A percentile compares a stretch with the other conserved stretches of the same genome.
Conservation (phyloP, 2,797 vertebrate species). For the Lepus oiostolus region DNA sequence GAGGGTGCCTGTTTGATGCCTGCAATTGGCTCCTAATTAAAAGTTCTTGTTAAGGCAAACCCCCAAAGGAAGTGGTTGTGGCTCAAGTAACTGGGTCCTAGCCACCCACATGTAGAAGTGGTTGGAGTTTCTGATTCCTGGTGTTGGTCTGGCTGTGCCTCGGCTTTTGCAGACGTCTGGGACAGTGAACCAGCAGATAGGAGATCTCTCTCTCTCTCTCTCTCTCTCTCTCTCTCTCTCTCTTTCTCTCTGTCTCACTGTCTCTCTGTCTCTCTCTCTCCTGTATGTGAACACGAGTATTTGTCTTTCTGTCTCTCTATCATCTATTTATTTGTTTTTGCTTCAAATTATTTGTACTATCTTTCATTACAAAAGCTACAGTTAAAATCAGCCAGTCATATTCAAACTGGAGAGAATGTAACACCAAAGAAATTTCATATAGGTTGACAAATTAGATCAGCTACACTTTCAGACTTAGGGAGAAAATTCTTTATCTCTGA, state of each 20-base stretch:
- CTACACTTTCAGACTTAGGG: neutral
- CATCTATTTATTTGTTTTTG: neutral
- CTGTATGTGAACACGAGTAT: neutral
- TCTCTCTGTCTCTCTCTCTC: too few species aligned
- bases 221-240: neutral
- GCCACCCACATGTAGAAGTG: too few species aligned
- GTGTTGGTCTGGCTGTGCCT: too few species aligned
- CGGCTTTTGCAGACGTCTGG: too few species aligned
- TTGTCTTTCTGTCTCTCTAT: neutral
- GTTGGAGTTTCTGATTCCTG: too few species aligned
- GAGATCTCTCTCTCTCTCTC: neutral
- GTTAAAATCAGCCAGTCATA: neutral
- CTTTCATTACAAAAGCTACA: neutral
- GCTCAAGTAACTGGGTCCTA: too few species aligned
- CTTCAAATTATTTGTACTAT: neutral
- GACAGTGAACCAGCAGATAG: too few species aligned
- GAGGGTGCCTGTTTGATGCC: too few species aligned
- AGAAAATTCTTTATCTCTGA: conserved; percentile 17
- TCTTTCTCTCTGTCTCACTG: too few species aligned
- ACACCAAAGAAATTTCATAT: neutral
- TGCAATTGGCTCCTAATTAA: too few species aligned
- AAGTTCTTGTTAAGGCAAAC: too few species aligned
- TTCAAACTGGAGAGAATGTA: neutral
- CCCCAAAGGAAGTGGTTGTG: too few species aligned
- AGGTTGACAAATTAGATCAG: neutral